Evolutionary conservation across 2,113 vertebrate species (phyloP), one percentile per base, ranked within the genome.

Genomic region (Hystrix cristata): DNA sequence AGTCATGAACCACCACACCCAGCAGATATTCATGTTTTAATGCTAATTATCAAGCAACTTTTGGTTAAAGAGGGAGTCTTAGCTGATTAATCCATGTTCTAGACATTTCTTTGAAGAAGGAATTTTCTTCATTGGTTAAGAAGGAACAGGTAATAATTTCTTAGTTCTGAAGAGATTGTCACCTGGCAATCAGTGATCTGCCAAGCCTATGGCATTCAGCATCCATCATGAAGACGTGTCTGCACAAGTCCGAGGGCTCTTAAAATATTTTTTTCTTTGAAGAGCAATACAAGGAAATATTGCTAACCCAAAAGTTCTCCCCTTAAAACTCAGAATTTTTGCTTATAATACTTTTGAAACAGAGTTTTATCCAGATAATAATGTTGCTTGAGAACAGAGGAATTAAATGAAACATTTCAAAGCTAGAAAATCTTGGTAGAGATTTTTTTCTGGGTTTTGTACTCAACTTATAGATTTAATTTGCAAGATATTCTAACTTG

Each of bases 51-150:
- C 38, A 80, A 55, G 8, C 10, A 14, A 72, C 23, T 18, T 92
- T 92, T 93, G 67, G 23, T 84, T 93, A 67, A 95, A 96, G 60
- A 90, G 79, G 69, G 93, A 94, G 90, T 76, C 64, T 84, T 94
- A 48, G 60, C 96, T 91, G 57, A 94, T 95, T 69, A 84, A 94
- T 94, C 64, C 71, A 19, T 31, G 80, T 88, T 51, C 89, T 86
- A 62, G 48, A 82, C 90, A 90, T 5, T 95, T 90, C 21, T 81
- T 29, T 85, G 48, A 95, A 96, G 46, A 38, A 55, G 15, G 23
- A 88, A 9, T 95, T 88, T 95, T 95, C 31, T 88, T 93, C 59
- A 46, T 85, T 85, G 62, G 51, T 94, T 97, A 91, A 95, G 95
- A 88, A 78, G 34, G 71, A 80, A 85, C 69, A 29, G 57, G 15